These are phyloP conservation scores for Pollachius pollachius DNA, from an alignment of 2,113 vertebrate genomes.

Conservation along the genomic window DNA sequence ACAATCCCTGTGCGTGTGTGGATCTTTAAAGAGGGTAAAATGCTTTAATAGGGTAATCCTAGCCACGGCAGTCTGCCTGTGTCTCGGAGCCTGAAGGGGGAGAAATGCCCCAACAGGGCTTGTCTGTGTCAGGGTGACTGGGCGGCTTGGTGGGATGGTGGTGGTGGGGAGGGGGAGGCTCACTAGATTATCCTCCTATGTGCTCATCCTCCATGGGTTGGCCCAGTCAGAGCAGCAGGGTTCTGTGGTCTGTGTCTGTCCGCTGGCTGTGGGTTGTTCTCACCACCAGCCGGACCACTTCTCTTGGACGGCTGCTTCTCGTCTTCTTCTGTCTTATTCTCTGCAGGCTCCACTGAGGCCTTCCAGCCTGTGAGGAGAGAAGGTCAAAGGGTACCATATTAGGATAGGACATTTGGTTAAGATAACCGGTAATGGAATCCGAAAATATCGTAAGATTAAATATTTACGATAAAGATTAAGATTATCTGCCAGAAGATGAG, in stretches of 20 bases:
- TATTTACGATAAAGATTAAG: background rate
- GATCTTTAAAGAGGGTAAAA: conserved; percentile 37
- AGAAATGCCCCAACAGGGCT: conserved; percentile 24
- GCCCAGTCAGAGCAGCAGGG: conserved; percentile 7
- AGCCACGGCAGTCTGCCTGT: conserved; percentile 19
- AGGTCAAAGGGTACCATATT: too few relatives aligned
- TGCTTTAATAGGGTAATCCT: conserved; percentile 50
- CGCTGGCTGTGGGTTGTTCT: background rate
- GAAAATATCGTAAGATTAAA: too few relatives aligned
- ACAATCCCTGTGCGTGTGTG: conserved; percentile 12
- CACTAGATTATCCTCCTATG: conserved; percentile 69
- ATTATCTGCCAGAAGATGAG: too few relatives aligned
- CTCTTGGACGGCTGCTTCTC: background rate
- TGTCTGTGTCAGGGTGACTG: too few relatives aligned
- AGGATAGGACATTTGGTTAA: too few relatives aligned
- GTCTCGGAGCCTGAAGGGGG: conserved; percentile 27
- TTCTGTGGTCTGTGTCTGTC: background rate
- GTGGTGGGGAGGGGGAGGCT: conserved; percentile 29
- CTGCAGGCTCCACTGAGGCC: background rate
- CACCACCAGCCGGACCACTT: too few relatives aligned
- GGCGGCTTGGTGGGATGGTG: background rate
- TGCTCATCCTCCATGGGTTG: conserved; percentile 42
- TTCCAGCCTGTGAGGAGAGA: too few relatives aligned
- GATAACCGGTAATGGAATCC: too few relatives aligned
- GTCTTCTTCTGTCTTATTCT: background rate